Conservation (phyloP, 2,888 invertebrate genomes). For the Acanthosepion esculentum region DNA sequence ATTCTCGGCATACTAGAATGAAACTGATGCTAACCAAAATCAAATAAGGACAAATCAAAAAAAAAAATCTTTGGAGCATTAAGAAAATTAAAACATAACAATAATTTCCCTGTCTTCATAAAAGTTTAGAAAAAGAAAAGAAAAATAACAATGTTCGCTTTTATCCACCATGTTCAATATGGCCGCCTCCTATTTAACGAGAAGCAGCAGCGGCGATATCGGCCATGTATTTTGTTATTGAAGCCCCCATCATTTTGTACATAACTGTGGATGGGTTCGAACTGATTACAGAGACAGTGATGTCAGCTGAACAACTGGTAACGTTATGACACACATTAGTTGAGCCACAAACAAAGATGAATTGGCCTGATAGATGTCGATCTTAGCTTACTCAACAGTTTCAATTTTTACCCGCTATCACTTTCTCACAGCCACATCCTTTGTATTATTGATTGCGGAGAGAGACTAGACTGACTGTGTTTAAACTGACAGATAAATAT, state of each 20-base stretch:
- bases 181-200: background rate
- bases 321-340: background rate
- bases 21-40: background rate
- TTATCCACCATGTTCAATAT: background rate
- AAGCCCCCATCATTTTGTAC: background rate
- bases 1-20: background rate
- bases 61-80: background rate
- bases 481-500: background rate
- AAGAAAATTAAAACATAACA: background rate
- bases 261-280: background rate
- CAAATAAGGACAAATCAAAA: background rate
- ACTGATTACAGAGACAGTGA: conserved; percentile 17
- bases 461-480: background rate
- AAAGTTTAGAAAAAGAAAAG: background rate
- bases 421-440: background rate
- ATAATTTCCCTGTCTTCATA: background rate
- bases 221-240: background rate
- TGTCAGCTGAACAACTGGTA: background rate
- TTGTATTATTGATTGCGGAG: background rate
- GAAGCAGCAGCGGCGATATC: background rate
- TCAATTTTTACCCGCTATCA: background rate
- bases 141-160: background rate
- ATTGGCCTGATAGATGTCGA: background rate
- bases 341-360: background rate
- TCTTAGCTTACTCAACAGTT: background rate